Evolutionary conservation across 2,113 vertebrate genomes (phyloP).

Genomic region (Triplophysa dalaica): DNA sequence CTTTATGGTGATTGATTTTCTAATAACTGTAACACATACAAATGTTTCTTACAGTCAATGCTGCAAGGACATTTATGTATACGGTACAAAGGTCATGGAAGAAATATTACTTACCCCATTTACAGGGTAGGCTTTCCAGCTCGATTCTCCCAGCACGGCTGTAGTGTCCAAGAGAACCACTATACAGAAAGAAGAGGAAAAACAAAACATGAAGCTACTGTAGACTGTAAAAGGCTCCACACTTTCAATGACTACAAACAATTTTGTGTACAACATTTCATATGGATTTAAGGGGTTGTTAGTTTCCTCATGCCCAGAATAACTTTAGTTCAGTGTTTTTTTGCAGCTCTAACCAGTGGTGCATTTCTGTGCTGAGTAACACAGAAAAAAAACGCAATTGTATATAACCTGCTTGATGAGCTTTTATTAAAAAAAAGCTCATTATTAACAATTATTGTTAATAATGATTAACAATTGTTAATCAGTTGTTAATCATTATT

Average conservation of each 20-base stretch:
- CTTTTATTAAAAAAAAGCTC: too few relatives aligned
- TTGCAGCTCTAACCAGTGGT: too few relatives aligned
- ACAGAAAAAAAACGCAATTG: too few relatives aligned
- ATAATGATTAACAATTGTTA: too few relatives aligned
- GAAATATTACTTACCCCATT: slow-evolving; percentile 88
- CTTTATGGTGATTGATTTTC: slow-evolving; percentile 2
- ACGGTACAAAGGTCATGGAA: neutral
- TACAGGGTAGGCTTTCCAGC: slow-evolving; percentile 95
- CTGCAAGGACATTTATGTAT: neutral
- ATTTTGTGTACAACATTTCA: too few relatives aligned
- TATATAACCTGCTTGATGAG: too few relatives aligned
- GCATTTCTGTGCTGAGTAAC: too few relatives aligned
- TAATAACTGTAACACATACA: neutral
- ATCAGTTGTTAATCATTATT: too few relatives aligned
- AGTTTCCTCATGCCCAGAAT: too few relatives aligned
- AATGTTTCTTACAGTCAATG: neutral
- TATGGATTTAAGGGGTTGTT: too few relatives aligned
- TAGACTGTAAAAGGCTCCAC: slow-evolving; percentile 38
- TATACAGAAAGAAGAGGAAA: slow-evolving; percentile 69
- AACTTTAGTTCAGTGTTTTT: too few relatives aligned
- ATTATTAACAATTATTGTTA: too few relatives aligned
- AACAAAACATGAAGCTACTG: slow-evolving; percentile 50
- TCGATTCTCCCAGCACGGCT: slow-evolving; percentile 86
- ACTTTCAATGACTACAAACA: neutral
- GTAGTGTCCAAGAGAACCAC: slow-evolving; percentile 96